Evolutionary conservation across 2,113 vertebrate species (phyloP).

Genomic region (Zonotrichia leucophrys): DNA sequence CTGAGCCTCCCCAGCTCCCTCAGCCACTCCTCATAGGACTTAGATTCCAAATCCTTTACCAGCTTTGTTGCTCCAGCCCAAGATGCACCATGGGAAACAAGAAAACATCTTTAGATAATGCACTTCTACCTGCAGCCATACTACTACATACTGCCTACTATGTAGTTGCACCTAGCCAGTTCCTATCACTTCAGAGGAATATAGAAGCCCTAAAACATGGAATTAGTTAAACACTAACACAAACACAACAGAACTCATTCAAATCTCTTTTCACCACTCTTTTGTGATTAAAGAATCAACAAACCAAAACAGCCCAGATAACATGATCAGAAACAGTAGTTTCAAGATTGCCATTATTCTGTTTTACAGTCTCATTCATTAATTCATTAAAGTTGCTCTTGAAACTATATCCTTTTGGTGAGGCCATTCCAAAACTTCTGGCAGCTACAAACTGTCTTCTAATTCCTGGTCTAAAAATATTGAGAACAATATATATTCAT

Average conservation of each 20-base stretch:
- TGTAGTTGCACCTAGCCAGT: neutral
- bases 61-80: neutral
- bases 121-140: neutral
- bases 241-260: neutral
- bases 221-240: neutral
- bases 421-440: constrained; percentile 1
- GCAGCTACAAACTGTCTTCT: neutral
- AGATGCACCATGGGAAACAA: neutral
- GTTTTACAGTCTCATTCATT: neutral
- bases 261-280: neutral
- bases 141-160: neutral
- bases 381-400: constrained; percentile 3
- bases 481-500: neutral
- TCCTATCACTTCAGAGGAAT: neutral
- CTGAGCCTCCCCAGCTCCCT: neutral
- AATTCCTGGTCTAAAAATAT: constrained; percentile 10
- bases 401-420: neutral
- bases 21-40: neutral
- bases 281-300: neutral
- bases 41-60: neutral
- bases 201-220: neutral
- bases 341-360: neutral
- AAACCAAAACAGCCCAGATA: neutral
- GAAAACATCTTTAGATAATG: neutral
- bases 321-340: neutral